phyloP scores from a whole-genome alignment of 2,888 invertebrate species.

The Ferdinandea cuprea region DNA sequence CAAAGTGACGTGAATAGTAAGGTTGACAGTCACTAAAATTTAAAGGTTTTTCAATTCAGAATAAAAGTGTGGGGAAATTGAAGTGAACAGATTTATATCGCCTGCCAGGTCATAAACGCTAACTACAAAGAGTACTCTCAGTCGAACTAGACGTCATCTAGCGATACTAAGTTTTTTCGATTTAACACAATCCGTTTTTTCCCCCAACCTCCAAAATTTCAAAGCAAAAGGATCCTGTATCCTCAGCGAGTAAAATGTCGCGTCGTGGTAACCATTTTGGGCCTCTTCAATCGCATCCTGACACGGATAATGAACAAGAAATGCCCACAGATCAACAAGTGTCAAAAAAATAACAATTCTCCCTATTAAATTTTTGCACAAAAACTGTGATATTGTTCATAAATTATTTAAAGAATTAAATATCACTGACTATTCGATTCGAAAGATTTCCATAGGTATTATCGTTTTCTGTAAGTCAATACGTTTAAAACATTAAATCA shows the following conservation, averaged over 20 bases:
- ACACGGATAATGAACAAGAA: slow-evolving; percentile 5
- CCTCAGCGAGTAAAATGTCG: slow-evolving; percentile 3
- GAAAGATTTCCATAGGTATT: slow-evolving; percentile 28
- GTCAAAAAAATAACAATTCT: background rate
- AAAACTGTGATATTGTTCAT: slow-evolving; percentile 9
- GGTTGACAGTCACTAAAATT: too few species aligned
- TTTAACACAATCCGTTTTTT: too few species aligned
- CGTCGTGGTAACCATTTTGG: slow-evolving; percentile 1
- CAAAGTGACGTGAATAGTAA: too few species aligned
- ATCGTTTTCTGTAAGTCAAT: slow-evolving; percentile 23
- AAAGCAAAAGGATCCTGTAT: background rate
- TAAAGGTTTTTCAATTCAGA: too few species aligned
- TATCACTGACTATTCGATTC: slow-evolving; percentile 17
- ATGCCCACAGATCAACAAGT: slow-evolving; percentile 1
- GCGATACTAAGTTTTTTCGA: too few species aligned
- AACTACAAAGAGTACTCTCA: too few species aligned
- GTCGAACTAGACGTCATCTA: too few species aligned
- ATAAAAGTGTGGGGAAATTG: too few species aligned
- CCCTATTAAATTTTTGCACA: slow-evolving; percentile 1
- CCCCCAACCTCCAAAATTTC: background rate
- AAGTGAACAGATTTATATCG: too few species aligned
- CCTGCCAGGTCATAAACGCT: too few species aligned
- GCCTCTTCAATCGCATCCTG: slow-evolving; percentile 2
- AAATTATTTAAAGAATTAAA: slow-evolving; percentile 1
- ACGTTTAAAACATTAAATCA: slow-evolving; percentile 7